A percentile compares a stretch with the other conserved stretches of the same genome.
These are phyloP conservation scores for Drosophila macrospina DNA, from an alignment of 2,888 invertebrate genomes.

Conservation along the genomic window DNA sequence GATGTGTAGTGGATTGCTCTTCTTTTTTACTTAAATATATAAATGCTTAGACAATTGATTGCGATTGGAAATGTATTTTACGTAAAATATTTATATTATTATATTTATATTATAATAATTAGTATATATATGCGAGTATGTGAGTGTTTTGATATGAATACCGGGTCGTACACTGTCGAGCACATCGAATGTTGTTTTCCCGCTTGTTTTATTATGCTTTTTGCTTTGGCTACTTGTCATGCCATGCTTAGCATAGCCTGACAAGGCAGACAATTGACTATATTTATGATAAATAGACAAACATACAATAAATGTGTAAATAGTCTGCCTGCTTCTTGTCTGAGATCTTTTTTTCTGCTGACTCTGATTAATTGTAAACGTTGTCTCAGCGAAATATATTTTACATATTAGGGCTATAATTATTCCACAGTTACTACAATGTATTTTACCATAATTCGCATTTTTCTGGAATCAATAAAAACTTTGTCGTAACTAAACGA, in stretches of 20 bases:
- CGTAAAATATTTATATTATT: no score
- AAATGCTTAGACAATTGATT: no score
- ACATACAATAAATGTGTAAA: constrained; percentile 11
- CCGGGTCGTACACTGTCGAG: no score
- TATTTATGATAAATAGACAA: constrained; percentile 35
- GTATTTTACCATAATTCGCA: background rate
- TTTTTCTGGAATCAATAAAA: constrained; percentile 13
- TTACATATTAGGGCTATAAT: background rate
- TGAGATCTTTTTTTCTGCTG: constrained; percentile 2
- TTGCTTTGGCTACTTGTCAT: constrained; percentile 24
- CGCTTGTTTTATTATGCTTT: constrained; percentile 31
- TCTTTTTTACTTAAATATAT: no score
- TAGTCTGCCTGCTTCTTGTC: constrained; percentile 1
- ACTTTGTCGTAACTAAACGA: constrained; percentile 5
- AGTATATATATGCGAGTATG: no score
- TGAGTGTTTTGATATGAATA: no score
- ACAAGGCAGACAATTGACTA: constrained; percentile 39
- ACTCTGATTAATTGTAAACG: constrained; percentile 16
- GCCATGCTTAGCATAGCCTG: constrained; percentile 34
- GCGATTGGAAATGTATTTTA: no score
- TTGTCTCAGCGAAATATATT: background rate
- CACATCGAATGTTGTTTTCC: no score
- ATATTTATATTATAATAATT: no score
- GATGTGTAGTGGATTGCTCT: no score
- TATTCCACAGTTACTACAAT: constrained; percentile 1